Conservation (phyloP, 2,888 invertebrate species). For the Molanna angustata region DNA sequence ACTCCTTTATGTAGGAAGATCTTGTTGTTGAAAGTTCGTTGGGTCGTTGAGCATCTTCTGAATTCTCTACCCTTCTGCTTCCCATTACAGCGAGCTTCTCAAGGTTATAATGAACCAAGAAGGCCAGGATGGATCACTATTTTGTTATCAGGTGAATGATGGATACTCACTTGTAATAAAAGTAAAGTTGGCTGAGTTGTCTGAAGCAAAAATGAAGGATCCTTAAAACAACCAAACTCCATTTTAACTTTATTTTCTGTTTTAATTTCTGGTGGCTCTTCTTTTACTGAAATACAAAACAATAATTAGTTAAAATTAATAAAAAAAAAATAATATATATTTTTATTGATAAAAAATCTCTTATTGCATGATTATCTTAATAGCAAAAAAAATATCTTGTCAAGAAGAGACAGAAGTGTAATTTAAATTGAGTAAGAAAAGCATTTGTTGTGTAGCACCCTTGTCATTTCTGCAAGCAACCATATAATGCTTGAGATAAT, state of each 20-base stretch:
- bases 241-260: constrained; percentile 38
- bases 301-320: not conserved
- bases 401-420: too few relatives aligned
- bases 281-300: constrained; percentile 9
- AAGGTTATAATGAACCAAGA: too few relatives aligned
- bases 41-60: too few relatives aligned
- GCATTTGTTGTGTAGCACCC: constrained; percentile 23
- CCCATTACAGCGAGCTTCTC: too few relatives aligned
- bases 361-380: not conserved
- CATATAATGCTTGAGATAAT: constrained; percentile 17
- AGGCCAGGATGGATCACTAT: too few relatives aligned
- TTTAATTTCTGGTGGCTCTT: constrained; percentile 13
- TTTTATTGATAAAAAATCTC: not conserved
- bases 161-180: constrained; percentile 46
- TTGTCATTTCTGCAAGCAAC: constrained; percentile 24
- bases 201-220: constrained; percentile 40
- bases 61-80: too few relatives aligned
- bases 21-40: too few relatives aligned
- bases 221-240: constrained; percentile 36
- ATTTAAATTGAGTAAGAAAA: too few relatives aligned
- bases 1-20: too few relatives aligned
- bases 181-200: constrained; percentile 45
- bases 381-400: not conserved
- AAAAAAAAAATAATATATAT: not conserved
- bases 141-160: too few relatives aligned